phyloP scores from a whole-genome alignment of 2,797 vertebrate genomes.

The Diglossa cyanea region DNA sequence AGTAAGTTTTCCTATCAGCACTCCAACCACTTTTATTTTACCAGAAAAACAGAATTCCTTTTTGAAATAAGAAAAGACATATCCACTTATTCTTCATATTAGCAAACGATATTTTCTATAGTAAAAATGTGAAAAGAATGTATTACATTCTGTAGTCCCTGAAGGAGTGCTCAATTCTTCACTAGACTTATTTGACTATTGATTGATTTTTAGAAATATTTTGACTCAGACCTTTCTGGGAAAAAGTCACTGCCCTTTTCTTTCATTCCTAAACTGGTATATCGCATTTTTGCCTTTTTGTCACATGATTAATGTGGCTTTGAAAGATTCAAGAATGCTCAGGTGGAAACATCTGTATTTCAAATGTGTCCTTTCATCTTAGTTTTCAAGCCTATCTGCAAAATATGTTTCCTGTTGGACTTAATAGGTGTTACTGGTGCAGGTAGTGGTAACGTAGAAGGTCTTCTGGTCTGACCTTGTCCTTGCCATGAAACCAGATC shows the following conservation, averaged over 20 bases:
- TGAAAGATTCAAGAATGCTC: constrained; percentile 36
- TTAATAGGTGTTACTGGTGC: neutral
- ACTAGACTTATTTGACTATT: constrained; percentile 51
- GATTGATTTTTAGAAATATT: constrained; percentile 60
- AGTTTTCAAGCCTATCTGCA: neutral
- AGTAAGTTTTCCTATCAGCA: neutral
- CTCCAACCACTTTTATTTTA: neutral
- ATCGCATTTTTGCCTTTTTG: constrained; percentile 38
- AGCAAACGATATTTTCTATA: neutral
- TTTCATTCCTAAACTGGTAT: neutral
- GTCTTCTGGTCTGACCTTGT: neutral
- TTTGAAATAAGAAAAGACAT: neutral
- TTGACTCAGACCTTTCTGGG: constrained; percentile 31
- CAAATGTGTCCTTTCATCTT: neutral
- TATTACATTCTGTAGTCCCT: neutral
- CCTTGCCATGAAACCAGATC: neutral
- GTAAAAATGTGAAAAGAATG: neutral
- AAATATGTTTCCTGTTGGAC: constrained; percentile 29
- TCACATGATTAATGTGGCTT: constrained; percentile 52
- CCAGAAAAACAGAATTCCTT: neutral
- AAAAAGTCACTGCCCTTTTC: constrained; percentile 31
- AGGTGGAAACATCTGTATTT: constrained; percentile 30
- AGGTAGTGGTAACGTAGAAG: neutral
- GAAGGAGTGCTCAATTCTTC: constrained; percentile 15
- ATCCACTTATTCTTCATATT: neutral